Percentiles rank a stretch among this genome's conserved stretches.
Conservation (phyloP, 1,140 invertebrate species). For the Lepidurus couesii region DNA sequence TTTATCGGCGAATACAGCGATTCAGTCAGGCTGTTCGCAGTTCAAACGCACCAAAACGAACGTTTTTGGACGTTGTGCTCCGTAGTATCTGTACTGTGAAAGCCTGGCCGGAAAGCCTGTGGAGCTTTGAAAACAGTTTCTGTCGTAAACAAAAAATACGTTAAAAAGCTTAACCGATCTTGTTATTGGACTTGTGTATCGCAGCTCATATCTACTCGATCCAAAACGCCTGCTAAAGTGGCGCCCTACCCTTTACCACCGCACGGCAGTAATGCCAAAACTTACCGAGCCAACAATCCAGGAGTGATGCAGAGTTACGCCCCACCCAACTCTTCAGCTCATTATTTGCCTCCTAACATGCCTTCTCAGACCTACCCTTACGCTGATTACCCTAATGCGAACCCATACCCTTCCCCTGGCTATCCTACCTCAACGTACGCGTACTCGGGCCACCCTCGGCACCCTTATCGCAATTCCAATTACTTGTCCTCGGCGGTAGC, state of each 20-base stretch:
- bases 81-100: neutral
- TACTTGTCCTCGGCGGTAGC: slow-evolving; percentile 2
- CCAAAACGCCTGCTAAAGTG: slow-evolving; percentile 10
- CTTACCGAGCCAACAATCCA: neutral
- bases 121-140: neutral
- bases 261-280: neutral
- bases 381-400: neutral
- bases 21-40: neutral
- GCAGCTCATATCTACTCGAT: neutral
- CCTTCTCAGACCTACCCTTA: slow-evolving; percentile 6
- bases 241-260: neutral
- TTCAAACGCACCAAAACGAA: neutral
- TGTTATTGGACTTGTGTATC: neutral
- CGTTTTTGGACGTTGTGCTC: neutral
- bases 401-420: neutral
- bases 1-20: neutral
- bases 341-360: neutral
- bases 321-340: neutral
- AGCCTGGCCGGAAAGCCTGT: neutral
- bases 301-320: slow-evolving; percentile 3
- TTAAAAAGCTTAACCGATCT: neutral
- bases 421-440: neutral
- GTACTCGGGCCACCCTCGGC: neutral
- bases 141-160: neutral
- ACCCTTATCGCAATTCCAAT: slow-evolving; percentile 15